Conservation (phyloP, 2,797 vertebrate species). For the Gastrophryne carolinensis region DNA sequence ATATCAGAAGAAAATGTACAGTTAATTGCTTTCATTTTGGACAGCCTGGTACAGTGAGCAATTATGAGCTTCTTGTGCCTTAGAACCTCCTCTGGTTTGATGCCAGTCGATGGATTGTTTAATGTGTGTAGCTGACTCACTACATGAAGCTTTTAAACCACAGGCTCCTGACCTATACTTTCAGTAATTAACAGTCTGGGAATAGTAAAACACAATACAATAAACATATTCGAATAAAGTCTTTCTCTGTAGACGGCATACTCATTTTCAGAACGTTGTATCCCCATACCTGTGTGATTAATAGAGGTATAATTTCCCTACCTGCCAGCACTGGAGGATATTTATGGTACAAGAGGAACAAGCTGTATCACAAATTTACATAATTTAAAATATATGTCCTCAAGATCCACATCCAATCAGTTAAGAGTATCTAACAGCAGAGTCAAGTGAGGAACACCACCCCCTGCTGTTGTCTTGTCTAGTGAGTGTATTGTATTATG, state of each 20-base stretch:
- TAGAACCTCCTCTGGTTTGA: conserved; percentile 45
- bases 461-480: too few relatives aligned
- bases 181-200: conserved; percentile 57
- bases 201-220: conserved; percentile 38
- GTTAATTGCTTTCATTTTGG: conserved; percentile 14
- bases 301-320: background rate
- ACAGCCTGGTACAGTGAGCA: conserved; percentile 7
- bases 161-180: conserved; percentile 57
- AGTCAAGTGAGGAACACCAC: too few relatives aligned
- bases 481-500: too few relatives aligned
- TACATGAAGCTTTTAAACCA: conserved; percentile 51
- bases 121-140: conserved; percentile 56
- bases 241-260: background rate
- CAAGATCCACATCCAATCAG: too few relatives aligned
- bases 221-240: conserved; percentile 5
- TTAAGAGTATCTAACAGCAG: too few relatives aligned
- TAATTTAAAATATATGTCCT: too few relatives aligned
- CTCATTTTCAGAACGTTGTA: conserved; percentile 15
- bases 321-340: background rate
- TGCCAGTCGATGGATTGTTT: conserved; percentile 53
- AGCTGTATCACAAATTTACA: background rate
- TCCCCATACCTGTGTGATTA: conserved; percentile 1
- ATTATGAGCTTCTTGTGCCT: conserved; percentile 17
- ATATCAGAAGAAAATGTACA: background rate
- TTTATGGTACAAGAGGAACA: background rate